Evolutionary conservation across 2,888 invertebrate species (phyloP).

Genomic region (Cynaeus angustus): DNA sequence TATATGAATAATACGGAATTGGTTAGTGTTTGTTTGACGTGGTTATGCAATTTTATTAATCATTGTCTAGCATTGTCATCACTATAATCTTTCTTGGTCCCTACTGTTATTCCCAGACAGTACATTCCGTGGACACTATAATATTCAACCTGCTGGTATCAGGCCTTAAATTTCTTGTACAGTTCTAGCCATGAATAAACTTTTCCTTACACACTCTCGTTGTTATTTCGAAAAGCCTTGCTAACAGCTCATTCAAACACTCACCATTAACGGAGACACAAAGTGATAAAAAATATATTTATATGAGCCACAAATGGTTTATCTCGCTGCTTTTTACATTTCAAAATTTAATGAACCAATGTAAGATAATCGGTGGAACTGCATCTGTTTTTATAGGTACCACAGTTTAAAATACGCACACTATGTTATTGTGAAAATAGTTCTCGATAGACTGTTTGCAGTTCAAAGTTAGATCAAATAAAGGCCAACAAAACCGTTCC

Average conservation of each 20-base stretch:
- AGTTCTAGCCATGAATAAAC: constrained; percentile 37
- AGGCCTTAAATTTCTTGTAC: constrained; percentile 48
- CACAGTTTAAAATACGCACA: constrained; percentile 59
- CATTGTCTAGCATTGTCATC: constrained; percentile 17
- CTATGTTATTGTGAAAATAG: constrained; percentile 59
- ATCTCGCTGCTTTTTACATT: constrained; percentile 60
- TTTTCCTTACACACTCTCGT: constrained; percentile 29
- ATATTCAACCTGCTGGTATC: constrained; percentile 54
- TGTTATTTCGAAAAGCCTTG: constrained; percentile 38
- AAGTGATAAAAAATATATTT: constrained; percentile 68
- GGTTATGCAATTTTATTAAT: constrained; percentile 44
- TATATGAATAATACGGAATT: constrained; percentile 69
- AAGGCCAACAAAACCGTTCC: constrained; percentile 52
- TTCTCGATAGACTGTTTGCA: constrained; percentile 54
- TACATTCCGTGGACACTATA: constrained; percentile 54
- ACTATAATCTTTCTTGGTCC: constrained; percentile 43
- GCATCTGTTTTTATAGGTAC: constrained; percentile 62
- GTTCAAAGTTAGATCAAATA: constrained; percentile 40
- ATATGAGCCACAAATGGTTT: constrained; percentile 62
- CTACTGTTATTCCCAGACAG: constrained; percentile 68
- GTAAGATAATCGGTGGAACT: constrained; percentile 58
- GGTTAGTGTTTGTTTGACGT: constrained; percentile 64
- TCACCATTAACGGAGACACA: constrained; percentile 64
- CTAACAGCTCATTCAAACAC: constrained; percentile 59
- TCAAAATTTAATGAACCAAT: constrained; percentile 29